A percentile compares a stretch with the other conserved stretches of the same genome.
Conservation (phyloP, 2,888 invertebrate genomes). For the Pollenia amentaria region DNA sequence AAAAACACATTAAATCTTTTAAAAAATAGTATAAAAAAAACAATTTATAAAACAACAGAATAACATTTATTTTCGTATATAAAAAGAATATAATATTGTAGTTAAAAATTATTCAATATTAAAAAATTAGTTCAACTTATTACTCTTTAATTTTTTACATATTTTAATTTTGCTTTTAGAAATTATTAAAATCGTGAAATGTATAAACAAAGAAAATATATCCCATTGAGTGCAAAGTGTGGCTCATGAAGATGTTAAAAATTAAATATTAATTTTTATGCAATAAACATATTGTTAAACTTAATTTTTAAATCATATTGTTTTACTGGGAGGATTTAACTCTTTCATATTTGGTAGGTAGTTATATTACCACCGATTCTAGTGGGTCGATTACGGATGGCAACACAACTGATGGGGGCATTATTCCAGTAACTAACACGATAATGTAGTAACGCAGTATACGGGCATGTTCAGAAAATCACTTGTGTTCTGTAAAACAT, state of each 20-base stretch:
- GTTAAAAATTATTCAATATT: constrained; percentile 42
- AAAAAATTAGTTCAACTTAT: constrained; percentile 43
- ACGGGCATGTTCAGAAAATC: too few species aligned
- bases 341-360: too few species aligned
- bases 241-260: constrained; percentile 52
- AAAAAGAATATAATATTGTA: constrained; percentile 52
- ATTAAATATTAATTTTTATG: constrained; percentile 68
- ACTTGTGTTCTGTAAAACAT: too few species aligned
- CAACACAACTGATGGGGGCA: too few species aligned
- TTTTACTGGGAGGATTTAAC: not conserved
- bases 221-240: constrained; percentile 30
- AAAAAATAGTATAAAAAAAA: constrained; percentile 16
- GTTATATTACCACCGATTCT: too few species aligned
- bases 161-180: constrained; percentile 52
- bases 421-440: too few species aligned
- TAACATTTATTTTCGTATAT: constrained; percentile 44
- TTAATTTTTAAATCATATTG: not conserved
- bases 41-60: constrained; percentile 9
- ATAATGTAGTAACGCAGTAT: too few species aligned
- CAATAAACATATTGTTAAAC: constrained; percentile 70
- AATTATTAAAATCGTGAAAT: constrained; percentile 47
- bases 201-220: constrained; percentile 55
- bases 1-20: not conserved
- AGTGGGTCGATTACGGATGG: too few species aligned
- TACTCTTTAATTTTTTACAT: constrained; percentile 13